Evolutionary conservation across 2,888 invertebrate genomes (phyloP).

Genomic region (Acholoe squamosa): DNA sequence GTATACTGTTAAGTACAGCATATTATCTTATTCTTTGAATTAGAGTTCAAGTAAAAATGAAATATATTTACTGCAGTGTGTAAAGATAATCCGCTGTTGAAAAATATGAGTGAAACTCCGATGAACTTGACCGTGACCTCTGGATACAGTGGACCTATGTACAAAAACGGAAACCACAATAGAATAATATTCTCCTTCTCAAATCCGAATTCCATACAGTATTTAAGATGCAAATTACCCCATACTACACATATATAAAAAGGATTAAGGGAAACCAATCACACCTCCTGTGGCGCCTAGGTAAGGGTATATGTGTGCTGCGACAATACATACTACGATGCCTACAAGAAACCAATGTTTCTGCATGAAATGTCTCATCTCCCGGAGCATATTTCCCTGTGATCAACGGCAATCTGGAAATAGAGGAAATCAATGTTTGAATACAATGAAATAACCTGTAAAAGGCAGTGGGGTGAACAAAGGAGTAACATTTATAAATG

Average conservation of each 20-base stretch:
- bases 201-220: background rate
- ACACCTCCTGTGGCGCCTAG: slow-evolving; percentile 78
- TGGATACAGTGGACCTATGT: slow-evolving; percentile 85
- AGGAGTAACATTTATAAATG: too few relatives aligned
- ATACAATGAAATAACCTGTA: too few relatives aligned
- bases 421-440: too few relatives aligned
- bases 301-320: slow-evolving; percentile 73
- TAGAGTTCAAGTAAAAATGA: background rate
- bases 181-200: too few relatives aligned
- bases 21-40: too few relatives aligned
- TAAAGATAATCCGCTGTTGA: slow-evolving; percentile 86
- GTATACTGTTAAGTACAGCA: too few relatives aligned
- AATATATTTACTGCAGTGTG: slow-evolving; percentile 83
- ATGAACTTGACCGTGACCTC: slow-evolving; percentile 86
- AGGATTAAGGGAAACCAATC: too few relatives aligned
- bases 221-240: too few relatives aligned
- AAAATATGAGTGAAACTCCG: slow-evolving; percentile 85
- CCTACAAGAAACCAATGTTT: slow-evolving; percentile 77
- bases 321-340: slow-evolving; percentile 73
- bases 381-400: background rate
- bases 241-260: too few relatives aligned
- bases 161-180: background rate
- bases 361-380: background rate
- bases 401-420: too few relatives aligned
- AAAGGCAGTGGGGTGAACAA: too few relatives aligned